phyloP scores from a whole-genome alignment of 2,888 invertebrate species.

The Syritta pipiens region DNA sequence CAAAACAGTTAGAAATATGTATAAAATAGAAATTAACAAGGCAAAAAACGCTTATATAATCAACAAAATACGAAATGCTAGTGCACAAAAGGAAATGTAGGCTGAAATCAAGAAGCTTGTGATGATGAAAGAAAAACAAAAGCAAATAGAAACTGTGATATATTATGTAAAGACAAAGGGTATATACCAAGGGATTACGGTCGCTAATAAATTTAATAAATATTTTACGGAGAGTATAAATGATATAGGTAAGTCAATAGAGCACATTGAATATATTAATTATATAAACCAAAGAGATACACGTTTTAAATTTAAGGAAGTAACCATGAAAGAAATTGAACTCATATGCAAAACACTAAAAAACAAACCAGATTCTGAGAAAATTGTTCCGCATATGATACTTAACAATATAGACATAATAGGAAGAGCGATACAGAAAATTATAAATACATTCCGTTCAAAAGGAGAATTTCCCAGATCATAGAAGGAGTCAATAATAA shows the following conservation, averaged over 20 bases:
- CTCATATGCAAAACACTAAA: no score
- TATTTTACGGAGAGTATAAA: neutral
- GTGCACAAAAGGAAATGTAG: neutral
- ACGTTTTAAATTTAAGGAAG: no score
- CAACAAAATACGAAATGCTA: neutral
- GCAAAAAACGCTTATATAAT: slow-evolving; percentile 7
- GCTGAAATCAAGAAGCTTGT: neutral
- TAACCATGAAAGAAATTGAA: no score
- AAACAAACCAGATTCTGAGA: no score
- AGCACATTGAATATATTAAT: neutral
- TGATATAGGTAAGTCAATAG: slow-evolving; percentile 1
- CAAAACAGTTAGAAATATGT: slow-evolving; percentile 1
- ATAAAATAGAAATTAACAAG: slow-evolving; percentile 1
- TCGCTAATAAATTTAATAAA: neutral
- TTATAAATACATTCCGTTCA: neutral
- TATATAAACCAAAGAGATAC: no score
- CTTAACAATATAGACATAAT: no score
- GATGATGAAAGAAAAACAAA: neutral
- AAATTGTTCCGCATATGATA: no score
- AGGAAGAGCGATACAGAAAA: neutral
- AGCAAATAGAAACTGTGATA: slow-evolving; percentile 6
- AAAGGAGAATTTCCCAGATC: slow-evolving; percentile 4
- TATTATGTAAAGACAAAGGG: no score
- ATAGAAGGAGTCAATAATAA: slow-evolving; percentile 27
- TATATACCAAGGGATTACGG: neutral